Conservation (phyloP, 2,113 vertebrate genomes). For the Cranoglanis bouderius region DNA sequence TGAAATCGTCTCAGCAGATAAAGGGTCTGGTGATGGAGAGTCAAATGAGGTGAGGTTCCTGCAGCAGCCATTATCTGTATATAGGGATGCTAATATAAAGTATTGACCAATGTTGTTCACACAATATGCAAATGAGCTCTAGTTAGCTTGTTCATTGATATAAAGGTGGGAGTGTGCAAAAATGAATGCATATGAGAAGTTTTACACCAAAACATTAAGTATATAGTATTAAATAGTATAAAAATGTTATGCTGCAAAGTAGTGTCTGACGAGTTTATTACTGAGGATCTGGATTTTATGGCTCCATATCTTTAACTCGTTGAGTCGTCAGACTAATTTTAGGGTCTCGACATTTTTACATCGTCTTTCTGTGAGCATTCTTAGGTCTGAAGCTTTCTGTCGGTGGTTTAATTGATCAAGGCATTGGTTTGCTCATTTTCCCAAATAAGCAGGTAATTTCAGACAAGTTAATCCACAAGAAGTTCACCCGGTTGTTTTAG, state of each 20-base stretch:
- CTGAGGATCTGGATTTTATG: background rate
- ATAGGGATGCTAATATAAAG: too few species aligned
- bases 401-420: background rate
- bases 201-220: background rate
- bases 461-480: background rate
- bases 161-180: background rate
- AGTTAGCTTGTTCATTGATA: background rate
- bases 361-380: background rate
- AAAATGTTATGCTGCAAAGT: background rate
- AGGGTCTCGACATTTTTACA: background rate
- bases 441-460: background rate
- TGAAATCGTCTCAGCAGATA: slow-evolving; percentile 65
- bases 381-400: background rate
- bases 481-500: background rate
- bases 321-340: background rate
- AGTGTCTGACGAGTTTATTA: background rate
- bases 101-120: background rate
- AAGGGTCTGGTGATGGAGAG: slow-evolving; percentile 57
- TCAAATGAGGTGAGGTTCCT: slow-evolving; percentile 64
- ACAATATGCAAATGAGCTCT: background rate
- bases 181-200: background rate
- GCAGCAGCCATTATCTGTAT: background rate
- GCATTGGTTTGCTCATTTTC: background rate
- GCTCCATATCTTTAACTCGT: background rate
- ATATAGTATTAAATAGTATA: background rate